phyloP scores from a whole-genome alignment of 2,113 vertebrate genomes.

The Turnix velox region DNA sequence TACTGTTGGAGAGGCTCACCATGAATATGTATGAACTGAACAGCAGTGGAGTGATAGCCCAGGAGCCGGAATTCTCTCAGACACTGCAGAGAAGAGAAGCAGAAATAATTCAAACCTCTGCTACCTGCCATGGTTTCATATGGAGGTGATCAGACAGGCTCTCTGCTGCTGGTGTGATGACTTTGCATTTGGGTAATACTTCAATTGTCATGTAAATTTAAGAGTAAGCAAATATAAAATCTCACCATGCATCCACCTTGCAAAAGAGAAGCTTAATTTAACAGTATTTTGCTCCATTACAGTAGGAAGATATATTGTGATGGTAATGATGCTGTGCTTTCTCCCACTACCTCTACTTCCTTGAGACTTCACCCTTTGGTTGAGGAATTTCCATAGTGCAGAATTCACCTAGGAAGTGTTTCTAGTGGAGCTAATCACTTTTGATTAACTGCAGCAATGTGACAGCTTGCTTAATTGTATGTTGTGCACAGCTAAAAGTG shows the following conservation, averaged over 20 bases:
- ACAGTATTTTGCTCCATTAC: background rate
- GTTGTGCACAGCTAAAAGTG: background rate
- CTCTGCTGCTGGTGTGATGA: background rate
- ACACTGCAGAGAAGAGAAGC: background rate
- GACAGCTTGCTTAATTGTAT: background rate
- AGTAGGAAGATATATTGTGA: background rate
- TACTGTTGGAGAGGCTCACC: background rate
- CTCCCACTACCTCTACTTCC: background rate
- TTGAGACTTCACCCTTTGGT: background rate
- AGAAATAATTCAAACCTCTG: background rate
- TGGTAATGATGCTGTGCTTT: background rate
- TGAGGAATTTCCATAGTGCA: background rate
- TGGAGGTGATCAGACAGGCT: background rate
- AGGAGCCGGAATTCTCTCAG: background rate
- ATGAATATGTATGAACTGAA: background rate
- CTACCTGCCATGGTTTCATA: background rate
- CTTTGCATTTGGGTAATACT: background rate
- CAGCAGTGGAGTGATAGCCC: background rate
- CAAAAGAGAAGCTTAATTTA: conserved; percentile 18
- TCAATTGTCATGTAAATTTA: background rate
- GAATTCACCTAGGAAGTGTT: background rate
- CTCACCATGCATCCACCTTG: background rate
- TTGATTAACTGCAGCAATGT: background rate
- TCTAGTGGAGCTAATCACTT: background rate
- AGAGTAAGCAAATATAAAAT: background rate